These are phyloP conservation scores for Noctua comes DNA, from an alignment of 2,888 invertebrate species.

Conservation along the genomic window DNA sequence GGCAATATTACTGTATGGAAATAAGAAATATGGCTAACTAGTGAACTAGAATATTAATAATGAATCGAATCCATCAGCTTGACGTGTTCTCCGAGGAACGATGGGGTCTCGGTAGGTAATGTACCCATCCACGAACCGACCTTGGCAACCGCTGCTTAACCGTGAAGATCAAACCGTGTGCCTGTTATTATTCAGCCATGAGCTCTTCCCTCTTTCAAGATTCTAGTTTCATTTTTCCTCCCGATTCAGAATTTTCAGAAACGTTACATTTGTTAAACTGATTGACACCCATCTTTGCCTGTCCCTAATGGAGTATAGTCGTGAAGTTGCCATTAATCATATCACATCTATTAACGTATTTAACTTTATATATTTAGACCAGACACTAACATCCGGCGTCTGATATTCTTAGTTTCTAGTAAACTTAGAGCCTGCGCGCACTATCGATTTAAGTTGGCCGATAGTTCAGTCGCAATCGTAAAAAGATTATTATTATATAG, in stretches of 20 bases:
- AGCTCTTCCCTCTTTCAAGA: neutral
- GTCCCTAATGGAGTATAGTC: constrained; percentile 8
- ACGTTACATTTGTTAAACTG: constrained; percentile 4
- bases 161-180: neutral
- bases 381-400: constrained; percentile 44
- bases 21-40: too few relatives aligned
- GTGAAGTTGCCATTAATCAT: constrained; percentile 47
- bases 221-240: neutral
- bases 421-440: too few relatives aligned
- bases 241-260: neutral
- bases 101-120: neutral
- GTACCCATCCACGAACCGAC: neutral
- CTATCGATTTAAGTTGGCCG: too few relatives aligned
- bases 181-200: neutral
- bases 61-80: neutral
- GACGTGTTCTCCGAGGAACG: neutral
- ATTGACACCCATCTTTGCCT: constrained; percentile 32
- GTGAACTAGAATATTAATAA: too few relatives aligned
- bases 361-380: constrained; percentile 48
- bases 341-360: constrained; percentile 53
- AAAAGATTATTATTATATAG: too few relatives aligned
- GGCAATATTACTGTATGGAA: too few relatives aligned
- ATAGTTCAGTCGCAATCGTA: too few relatives aligned
- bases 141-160: neutral
- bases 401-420: constrained; percentile 30